phyloP scores from a whole-genome alignment of 2,888 invertebrate species.

The Miltochrista miniata region DNA sequence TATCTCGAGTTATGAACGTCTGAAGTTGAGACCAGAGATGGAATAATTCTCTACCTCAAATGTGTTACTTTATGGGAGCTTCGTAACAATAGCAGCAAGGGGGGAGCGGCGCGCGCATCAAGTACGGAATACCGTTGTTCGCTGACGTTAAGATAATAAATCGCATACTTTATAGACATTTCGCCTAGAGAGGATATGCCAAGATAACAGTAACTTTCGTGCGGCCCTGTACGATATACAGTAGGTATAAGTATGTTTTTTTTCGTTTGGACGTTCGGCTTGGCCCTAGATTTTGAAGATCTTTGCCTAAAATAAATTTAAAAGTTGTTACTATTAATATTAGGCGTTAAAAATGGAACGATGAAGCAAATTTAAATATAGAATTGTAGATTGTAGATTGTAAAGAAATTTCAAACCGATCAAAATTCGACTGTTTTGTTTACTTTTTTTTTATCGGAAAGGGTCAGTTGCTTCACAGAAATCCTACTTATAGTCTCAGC shows the following conservation, averaged over 20 bases:
- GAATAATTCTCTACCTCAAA: conserved; percentile 68
- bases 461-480: no score
- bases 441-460: no score
- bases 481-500: no score
- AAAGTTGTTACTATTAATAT: conserved; percentile 32
- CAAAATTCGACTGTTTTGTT: no score
- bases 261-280: conserved; percentile 65
- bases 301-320: conserved; percentile 44
- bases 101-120: conserved; percentile 77
- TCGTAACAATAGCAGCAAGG: conserved; percentile 84
- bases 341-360: conserved; percentile 23
- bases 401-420: no score
- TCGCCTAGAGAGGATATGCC: conserved; percentile 84
- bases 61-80: conserved; percentile 70
- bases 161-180: conserved; percentile 72
- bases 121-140: conserved; percentile 67
- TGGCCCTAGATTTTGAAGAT: conserved; percentile 43
- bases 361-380: conserved; percentile 1
- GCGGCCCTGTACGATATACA: conserved; percentile 70
- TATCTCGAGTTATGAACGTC: conserved; percentile 47
- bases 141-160: conserved; percentile 68
- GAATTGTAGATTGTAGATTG: no score
- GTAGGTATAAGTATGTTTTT: conserved; percentile 61
- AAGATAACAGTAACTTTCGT: conserved; percentile 85
- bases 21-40: conserved; percentile 71